A percentile compares a stretch with the other conserved stretches of the same genome.
These are phyloP conservation scores for Luperina testacea DNA, from an alignment of 2,888 invertebrate genomes.

Conservation along the genomic window DNA sequence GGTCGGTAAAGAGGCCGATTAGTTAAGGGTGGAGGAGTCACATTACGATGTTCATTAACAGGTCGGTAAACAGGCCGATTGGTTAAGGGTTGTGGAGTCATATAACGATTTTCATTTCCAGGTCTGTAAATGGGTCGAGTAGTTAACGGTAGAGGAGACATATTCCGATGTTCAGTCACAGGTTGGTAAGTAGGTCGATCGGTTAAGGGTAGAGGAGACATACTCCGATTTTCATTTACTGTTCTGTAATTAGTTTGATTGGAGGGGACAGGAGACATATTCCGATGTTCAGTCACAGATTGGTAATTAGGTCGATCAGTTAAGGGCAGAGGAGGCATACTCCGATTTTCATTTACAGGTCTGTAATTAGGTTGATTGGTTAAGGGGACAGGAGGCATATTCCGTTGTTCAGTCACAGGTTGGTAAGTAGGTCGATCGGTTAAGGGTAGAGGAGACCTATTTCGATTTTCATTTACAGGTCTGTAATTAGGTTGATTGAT, in stretches of 20 bases:
- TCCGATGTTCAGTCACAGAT: too few relatives aligned
- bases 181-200: not conserved
- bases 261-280: not conserved
- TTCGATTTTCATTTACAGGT: not conserved
- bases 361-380: not conserved
- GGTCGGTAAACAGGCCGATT: not conserved
- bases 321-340: not conserved
- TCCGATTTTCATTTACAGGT: not conserved
- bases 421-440: not conserved
- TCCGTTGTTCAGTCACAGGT: not conserved
- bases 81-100: not conserved
- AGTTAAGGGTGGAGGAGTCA: not conserved
- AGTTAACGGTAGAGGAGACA: not conserved
- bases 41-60: not conserved
- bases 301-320: not conserved
- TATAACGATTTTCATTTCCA: not conserved
- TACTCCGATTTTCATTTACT: not conserved
- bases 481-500: not conserved
- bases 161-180: not conserved
- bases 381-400: not conserved
- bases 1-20: not conserved
- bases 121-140: not conserved
- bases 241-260: not conserved
- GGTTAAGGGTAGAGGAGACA: not conserved
- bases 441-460: not conserved